These are phyloP conservation scores for Hirundichthys speculiger DNA, from an alignment of 2,113 vertebrate species.

Conservation along the genomic window DNA sequence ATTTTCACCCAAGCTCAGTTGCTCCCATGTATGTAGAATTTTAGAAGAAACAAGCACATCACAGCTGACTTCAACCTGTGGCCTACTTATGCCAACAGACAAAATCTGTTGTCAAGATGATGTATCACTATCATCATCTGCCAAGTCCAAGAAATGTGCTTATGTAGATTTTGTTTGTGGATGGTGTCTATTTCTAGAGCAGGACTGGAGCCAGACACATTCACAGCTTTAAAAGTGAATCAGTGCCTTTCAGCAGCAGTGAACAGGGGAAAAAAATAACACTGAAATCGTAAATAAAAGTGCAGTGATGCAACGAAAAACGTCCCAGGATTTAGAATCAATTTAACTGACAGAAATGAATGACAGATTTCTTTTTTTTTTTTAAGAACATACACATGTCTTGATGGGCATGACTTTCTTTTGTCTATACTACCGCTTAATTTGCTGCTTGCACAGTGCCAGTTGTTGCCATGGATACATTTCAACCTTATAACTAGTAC, in stretches of 20 bases:
- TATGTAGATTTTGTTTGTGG: too few species aligned
- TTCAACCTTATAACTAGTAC: background rate
- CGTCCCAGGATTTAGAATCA: too few species aligned
- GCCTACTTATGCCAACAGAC: slow-evolving; percentile 30
- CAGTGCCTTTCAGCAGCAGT: background rate
- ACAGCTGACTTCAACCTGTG: slow-evolving; percentile 39
- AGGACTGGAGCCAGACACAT: slow-evolving; percentile 14
- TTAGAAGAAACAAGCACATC: slow-evolving; percentile 26
- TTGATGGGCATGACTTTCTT: slow-evolving; percentile 3
- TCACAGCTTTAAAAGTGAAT: too few species aligned
- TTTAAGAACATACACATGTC: background rate
- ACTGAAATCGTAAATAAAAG: too few species aligned
- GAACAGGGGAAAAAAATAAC: background rate
- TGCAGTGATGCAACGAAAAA: too few species aligned
- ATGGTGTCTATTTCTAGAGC: too few species aligned
- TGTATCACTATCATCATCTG: slow-evolving; percentile 41
- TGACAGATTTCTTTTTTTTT: background rate
- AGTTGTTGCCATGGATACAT: slow-evolving; percentile 15
- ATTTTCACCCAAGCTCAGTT: slow-evolving; percentile 38
- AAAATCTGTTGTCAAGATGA: slow-evolving; percentile 38
- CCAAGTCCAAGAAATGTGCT: slow-evolving; percentile 19
- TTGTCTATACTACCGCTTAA: background rate
- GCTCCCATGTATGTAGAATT: slow-evolving; percentile 19
- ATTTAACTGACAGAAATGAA: background rate
- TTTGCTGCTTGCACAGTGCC: background rate